Conservation (phyloP, 2,797 vertebrate genomes). For the Tamandua tetradactyla region DNA sequence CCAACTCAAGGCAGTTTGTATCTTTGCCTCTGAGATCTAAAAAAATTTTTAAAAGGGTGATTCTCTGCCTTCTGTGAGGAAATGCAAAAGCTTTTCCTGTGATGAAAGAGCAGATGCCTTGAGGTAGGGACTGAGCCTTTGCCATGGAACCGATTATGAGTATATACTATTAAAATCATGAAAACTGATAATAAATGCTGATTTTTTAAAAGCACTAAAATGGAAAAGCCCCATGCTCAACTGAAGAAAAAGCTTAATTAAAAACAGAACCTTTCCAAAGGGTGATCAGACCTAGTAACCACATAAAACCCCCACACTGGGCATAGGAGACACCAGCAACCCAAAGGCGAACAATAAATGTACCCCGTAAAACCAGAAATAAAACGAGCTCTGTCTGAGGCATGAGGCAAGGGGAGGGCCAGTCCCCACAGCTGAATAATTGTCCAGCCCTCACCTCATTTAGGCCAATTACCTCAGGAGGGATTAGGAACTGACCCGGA, state of each 20-base stretch:
- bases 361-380: constrained; percentile 75
- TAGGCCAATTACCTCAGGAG: constrained; percentile 63
- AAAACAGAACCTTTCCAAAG: constrained; percentile 71
- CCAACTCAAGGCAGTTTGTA: background rate
- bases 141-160: constrained; percentile 53
- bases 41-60: background rate
- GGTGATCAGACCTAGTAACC: constrained; percentile 49
- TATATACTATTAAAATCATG: constrained; percentile 66
- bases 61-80: background rate
- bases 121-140: background rate
- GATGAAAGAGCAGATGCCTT: constrained; percentile 1
- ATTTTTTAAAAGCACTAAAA: constrained; percentile 69
- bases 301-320: constrained; percentile 44
- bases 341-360: constrained; percentile 71
- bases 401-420: constrained; percentile 21
- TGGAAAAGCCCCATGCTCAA: background rate
- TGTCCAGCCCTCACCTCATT: constrained; percentile 59
- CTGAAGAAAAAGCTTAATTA: constrained; percentile 60
- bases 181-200: constrained; percentile 73
- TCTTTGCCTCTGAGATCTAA: background rate
- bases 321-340: constrained; percentile 62
- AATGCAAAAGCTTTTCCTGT: background rate
- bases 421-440: background rate
- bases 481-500: constrained; percentile 53
- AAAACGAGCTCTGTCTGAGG: constrained; percentile 72